Evolutionary conservation across 1,140 invertebrate genomes (phyloP).

Genomic region (Caligus rogercresseyi): DNA sequence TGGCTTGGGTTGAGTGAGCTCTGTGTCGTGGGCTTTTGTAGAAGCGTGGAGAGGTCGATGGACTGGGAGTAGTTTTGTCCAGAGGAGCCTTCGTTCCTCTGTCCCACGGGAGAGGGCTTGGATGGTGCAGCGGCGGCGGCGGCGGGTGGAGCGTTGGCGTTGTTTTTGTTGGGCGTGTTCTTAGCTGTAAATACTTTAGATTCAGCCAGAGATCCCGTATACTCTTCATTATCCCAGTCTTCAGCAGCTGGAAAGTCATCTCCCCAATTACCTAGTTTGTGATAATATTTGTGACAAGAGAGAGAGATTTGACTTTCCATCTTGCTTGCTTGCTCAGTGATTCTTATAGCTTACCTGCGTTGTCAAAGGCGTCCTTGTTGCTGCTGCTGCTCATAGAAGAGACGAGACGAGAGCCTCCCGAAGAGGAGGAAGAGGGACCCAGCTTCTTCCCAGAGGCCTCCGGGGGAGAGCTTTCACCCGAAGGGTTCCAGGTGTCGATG

Average conservation of each 20-base stretch:
- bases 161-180: not conserved
- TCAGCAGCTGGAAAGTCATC: slow-evolving; percentile 40
- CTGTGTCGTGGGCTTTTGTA: slow-evolving; percentile 15
- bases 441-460: slow-evolving; percentile 24
- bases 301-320: not conserved
- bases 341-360: slow-evolving; percentile 23
- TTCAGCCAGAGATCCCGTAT: slow-evolving; percentile 73
- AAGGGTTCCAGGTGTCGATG: slow-evolving; percentile 45
- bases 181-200: slow-evolving; percentile 58
- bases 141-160: not conserved
- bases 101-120: not conserved
- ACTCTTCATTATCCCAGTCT: slow-evolving; percentile 88
- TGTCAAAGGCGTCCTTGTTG: slow-evolving; percentile 23
- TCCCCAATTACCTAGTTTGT: slow-evolving; percentile 28
- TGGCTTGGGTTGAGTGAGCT: not conserved
- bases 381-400: slow-evolving; percentile 28
- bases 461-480: slow-evolving; percentile 30
- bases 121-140: not conserved
- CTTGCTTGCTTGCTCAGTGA: not conserved
- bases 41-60: slow-evolving; percentile 13
- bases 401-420: slow-evolving; percentile 21
- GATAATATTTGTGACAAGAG: not conserved
- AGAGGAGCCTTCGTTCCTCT: not conserved
- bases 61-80: not conserved
- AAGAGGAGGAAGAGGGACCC: not conserved